Conservation (phyloP, 2,113 vertebrate genomes). For the Neolamprologus modestus region DNA sequence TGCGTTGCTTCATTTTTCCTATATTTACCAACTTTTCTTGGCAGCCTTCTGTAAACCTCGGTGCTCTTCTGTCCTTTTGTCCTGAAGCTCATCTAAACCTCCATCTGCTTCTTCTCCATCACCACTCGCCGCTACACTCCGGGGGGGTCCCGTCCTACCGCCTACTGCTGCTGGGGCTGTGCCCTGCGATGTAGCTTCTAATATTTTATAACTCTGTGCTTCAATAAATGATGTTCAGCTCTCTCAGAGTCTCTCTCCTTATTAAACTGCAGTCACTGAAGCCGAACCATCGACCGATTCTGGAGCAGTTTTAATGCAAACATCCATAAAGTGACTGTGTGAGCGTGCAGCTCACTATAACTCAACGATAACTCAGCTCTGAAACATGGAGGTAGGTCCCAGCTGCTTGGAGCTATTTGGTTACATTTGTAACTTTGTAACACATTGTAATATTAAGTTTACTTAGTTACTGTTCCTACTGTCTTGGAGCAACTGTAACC, state of each 20-base stretch:
- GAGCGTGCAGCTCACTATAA: not conserved
- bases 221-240: not conserved
- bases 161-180: not conserved
- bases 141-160: not conserved
- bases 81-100: not conserved
- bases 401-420: accelerated
- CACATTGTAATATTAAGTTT: not conserved
- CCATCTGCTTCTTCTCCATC: not conserved
- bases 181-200: not conserved
- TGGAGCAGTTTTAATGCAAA: not conserved
- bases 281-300: not conserved
- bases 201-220: not conserved
- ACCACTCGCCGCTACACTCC: not conserved
- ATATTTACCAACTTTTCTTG: accelerated
- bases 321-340: not conserved
- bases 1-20: accelerated
- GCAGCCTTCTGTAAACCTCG: accelerated
- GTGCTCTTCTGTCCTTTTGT: not conserved
- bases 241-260: accelerated
- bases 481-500: accelerated
- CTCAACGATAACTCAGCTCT: not conserved
- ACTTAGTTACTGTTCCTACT: not conserved
- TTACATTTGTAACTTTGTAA: not conserved
- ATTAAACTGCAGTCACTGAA: not conserved
- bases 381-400: not conserved